Evolutionary conservation across 2,797 vertebrate species (phyloP).

Genomic region (Loris lydekkerianus): DNA sequence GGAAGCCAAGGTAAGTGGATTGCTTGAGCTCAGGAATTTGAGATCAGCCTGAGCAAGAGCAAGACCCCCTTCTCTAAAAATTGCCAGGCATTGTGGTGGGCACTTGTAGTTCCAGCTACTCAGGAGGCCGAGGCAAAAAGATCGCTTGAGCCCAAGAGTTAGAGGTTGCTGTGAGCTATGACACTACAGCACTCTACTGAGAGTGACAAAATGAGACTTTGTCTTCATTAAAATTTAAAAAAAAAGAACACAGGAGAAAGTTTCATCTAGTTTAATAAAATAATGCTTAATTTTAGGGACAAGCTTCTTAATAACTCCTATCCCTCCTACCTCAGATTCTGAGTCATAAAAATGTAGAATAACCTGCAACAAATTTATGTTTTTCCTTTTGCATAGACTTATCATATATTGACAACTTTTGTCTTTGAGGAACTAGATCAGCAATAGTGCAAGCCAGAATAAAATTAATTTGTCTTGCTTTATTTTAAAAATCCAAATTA

Average conservation of each 20-base stretch:
- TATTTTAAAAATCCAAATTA: slow-evolving; percentile 36
- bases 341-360: slow-evolving; percentile 48
- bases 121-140: no score
- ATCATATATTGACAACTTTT: background rate
- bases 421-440: background rate
- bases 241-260: background rate
- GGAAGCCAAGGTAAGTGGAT: no score
- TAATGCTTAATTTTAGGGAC: slow-evolving; percentile 30
- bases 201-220: no score
- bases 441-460: background rate
- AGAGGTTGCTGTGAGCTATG: no score
- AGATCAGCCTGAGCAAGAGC: no score
- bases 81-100: no score
- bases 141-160: no score
- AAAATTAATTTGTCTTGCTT: slow-evolving; percentile 40
- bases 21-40: no score
- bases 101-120: no score
- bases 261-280: slow-evolving; percentile 54
- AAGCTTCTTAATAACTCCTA: slow-evolving; percentile 19
- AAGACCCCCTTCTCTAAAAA: no score
- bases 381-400: slow-evolving; percentile 44
- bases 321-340: background rate
- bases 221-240: no score
- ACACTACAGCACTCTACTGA: no score
- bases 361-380: background rate